Percentiles rank a stretch among this genome's conserved stretches.
These are phyloP conservation scores for Tamandua tetradactyla DNA, from an alignment of 2,797 vertebrate genomes.

Conservation along the genomic window DNA sequence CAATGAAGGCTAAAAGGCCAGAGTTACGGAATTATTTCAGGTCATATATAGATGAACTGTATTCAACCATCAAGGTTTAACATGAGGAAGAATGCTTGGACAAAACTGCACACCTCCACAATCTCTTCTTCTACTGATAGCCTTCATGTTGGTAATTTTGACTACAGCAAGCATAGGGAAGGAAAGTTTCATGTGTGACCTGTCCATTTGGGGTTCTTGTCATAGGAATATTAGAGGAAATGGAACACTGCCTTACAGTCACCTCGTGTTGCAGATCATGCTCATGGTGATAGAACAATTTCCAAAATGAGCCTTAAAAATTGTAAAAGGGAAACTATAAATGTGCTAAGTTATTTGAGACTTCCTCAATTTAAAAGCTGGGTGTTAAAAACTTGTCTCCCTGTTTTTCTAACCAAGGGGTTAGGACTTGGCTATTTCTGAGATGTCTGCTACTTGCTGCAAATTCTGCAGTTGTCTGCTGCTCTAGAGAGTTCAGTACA, in stretches of 20 bases:
- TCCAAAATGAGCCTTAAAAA: constrained; percentile 89
- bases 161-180: constrained; percentile 82
- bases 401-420: constrained; percentile 73
- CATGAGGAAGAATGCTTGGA: neutral
- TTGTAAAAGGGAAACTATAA: constrained; percentile 83
- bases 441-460: constrained; percentile 80
- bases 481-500: constrained; percentile 68
- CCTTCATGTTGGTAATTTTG: constrained; percentile 80
- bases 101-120: constrained; percentile 56
- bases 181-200: constrained; percentile 80
- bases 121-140: constrained; percentile 73
- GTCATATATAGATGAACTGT: constrained; percentile 93
- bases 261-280: constrained; percentile 82
- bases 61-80: constrained; percentile 93
- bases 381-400: constrained; percentile 71
- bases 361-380: constrained; percentile 81
- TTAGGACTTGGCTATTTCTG: constrained; percentile 80
- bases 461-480: constrained; percentile 72
- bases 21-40: constrained; percentile 91
- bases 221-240: constrained; percentile 84
- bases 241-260: constrained; percentile 87
- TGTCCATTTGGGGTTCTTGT: constrained; percentile 82
- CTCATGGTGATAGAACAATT: constrained; percentile 83
- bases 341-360: constrained; percentile 84
- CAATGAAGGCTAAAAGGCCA: constrained; percentile 94